Conservation (phyloP, 2,113 vertebrate species). For the Heterotilapia buettikoferi region DNA sequence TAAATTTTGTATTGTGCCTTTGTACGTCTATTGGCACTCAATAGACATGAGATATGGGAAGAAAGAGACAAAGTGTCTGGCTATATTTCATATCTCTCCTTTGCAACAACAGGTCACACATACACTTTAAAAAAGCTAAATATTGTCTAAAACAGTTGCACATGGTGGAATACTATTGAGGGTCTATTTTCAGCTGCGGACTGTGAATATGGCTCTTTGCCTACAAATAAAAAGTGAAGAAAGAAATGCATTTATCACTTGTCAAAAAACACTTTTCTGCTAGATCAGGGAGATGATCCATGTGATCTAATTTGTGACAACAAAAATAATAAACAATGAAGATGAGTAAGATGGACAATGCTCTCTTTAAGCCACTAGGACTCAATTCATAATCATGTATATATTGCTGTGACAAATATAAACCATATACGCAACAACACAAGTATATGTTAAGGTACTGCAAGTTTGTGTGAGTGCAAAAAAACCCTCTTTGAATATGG, state of each 20-base stretch:
- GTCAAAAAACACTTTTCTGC: neutral
- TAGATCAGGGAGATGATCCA: neutral
- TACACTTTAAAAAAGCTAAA: neutral
- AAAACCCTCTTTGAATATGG: neutral
- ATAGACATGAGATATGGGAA: neutral
- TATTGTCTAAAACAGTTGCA: neutral
- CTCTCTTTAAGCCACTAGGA: neutral
- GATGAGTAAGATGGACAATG: neutral
- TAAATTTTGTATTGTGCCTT: neutral
- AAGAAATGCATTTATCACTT: neutral
- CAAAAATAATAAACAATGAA: neutral
- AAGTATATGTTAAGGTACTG: neutral
- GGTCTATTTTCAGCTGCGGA: neutral
- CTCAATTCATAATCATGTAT: neutral
- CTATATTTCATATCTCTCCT: neutral
- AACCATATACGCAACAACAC: neutral
- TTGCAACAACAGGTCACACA: neutral
- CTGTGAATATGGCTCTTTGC: neutral
- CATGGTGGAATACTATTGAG: neutral
- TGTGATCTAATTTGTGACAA: neutral
- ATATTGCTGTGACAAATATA: neutral
- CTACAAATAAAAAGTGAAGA: neutral
- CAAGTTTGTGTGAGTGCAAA: neutral
- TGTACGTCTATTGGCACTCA: neutral
- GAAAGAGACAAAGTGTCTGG: neutral